These are phyloP conservation scores for Ctenomys sociabilis DNA, from an alignment of 2,113 vertebrate genomes.

Conservation along the genomic window DNA sequence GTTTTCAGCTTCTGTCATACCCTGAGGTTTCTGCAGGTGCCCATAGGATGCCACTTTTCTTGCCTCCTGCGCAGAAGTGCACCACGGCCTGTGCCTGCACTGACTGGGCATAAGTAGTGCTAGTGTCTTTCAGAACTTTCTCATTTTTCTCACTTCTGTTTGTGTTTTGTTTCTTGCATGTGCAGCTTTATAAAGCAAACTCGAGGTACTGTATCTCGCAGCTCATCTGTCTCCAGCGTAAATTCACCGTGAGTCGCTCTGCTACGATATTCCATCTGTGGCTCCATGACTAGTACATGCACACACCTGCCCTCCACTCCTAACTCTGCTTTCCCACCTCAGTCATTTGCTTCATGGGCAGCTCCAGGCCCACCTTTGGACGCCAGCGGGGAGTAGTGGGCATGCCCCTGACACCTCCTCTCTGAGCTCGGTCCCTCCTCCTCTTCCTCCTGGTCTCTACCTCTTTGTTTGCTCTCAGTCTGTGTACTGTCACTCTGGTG, in stretches of 20 bases:
- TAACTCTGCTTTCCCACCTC: slow-evolving; percentile 52
- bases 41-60: slow-evolving; percentile 52
- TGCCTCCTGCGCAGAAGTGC: slow-evolving; percentile 72
- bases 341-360: slow-evolving; percentile 80
- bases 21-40: slow-evolving; percentile 70
- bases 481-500: neutral
- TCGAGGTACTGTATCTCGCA: slow-evolving; percentile 95
- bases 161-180: slow-evolving; percentile 92
- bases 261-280: slow-evolving; percentile 86
- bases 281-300: slow-evolving; percentile 76
- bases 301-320: slow-evolving; percentile 62
- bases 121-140: slow-evolving; percentile 77
- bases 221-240: slow-evolving; percentile 97
- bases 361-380: slow-evolving; percentile 69
- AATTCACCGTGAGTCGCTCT: slow-evolving; percentile 97
- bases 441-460: slow-evolving; percentile 30
- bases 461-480: slow-evolving; percentile 19
- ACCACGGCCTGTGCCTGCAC: slow-evolving; percentile 38
- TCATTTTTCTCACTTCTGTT: slow-evolving; percentile 90
- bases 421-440: neutral
- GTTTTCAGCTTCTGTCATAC: slow-evolving; percentile 43
- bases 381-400: slow-evolving; percentile 67
- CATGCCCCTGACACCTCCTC: neutral
- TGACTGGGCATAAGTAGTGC: slow-evolving; percentile 65
- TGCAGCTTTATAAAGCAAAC: slow-evolving; percentile 98